A percentile compares a stretch with the other conserved stretches of the same genome.
Evolutionary conservation across 2,888 invertebrate species (phyloP).

Genomic region (Ormyrus rosae): DNA sequence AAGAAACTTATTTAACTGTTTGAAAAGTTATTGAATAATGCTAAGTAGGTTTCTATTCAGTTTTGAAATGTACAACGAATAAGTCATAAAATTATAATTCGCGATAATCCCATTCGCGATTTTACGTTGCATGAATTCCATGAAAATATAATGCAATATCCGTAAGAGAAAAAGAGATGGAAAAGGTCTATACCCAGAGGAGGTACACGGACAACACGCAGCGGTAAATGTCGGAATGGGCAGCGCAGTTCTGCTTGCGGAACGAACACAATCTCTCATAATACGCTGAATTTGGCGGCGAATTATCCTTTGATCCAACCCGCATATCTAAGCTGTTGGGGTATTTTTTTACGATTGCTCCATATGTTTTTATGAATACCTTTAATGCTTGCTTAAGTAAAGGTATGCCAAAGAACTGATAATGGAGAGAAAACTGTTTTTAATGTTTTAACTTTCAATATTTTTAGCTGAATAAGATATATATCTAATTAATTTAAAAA

Average conservation of each 20-base stretch:
- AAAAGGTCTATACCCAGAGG: conserved; percentile 48
- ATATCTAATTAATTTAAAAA: no score
- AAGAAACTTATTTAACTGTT: no score
- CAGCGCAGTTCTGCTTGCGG: background rate
- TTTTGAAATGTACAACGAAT: no score
- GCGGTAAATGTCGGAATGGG: background rate
- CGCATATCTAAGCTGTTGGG: conserved; percentile 48
- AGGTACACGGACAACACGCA: conserved; percentile 1
- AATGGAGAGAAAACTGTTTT: no score
- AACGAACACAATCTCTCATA: conserved; percentile 56
- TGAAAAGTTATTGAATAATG: no score
- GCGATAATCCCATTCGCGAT: conserved; percentile 40
- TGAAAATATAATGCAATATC: conserved; percentile 47
- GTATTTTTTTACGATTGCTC: conserved; percentile 59
- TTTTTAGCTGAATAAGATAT: no score
- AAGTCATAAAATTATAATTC: conserved; percentile 47
- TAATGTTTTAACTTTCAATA: no score
- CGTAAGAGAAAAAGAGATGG: conserved; percentile 1
- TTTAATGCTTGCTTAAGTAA: no score
- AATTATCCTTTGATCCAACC: conserved; percentile 49
- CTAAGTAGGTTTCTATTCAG: no score
- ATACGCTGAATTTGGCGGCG: conserved; percentile 57
- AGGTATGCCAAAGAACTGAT: no score
- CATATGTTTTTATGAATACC: no score
- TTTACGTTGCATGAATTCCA: conserved; percentile 36